Evolutionary conservation across 1,140 invertebrate genomes (phyloP).

Genomic region (Mactra quadrangularis): DNA sequence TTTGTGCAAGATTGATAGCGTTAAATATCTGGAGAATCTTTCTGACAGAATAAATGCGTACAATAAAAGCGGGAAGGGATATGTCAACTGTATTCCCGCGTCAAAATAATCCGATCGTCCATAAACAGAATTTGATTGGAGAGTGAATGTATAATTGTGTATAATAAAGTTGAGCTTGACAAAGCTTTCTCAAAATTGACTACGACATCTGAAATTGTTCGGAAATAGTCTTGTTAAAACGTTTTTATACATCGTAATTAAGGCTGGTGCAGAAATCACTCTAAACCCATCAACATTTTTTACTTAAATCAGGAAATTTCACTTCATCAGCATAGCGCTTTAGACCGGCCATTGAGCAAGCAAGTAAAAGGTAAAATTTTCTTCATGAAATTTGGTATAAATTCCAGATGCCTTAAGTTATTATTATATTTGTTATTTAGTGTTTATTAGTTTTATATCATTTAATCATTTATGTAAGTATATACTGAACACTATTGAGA

Average conservation of each 20-base stretch:
- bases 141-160: conserved; percentile 9
- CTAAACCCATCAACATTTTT: too few relatives aligned
- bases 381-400: too few relatives aligned
- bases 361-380: too few relatives aligned
- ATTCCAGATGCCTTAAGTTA: too few relatives aligned
- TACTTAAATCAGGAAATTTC: too few relatives aligned
- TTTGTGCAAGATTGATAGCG: conserved; percentile 7
- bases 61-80: conserved; percentile 20
- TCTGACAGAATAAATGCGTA: conserved; percentile 39
- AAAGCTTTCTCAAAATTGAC: conserved; percentile 46
- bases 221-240: conserved; percentile 9
- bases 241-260: neutral
- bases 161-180: conserved; percentile 52
- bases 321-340: too few relatives aligned
- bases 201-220: conserved; percentile 29
- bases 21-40: conserved; percentile 13
- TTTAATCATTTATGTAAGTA: too few relatives aligned
- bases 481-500: too few relatives aligned
- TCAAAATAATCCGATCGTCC: conserved; percentile 26
- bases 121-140: conserved; percentile 49
- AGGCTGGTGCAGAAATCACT: conserved; percentile 64
- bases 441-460: too few relatives aligned
- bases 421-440: too few relatives aligned
- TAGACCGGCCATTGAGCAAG: too few relatives aligned
- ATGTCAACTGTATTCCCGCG: conserved; percentile 29